Base-by-base conservation (phyloP, 2,113 vertebrate genomes). In the Candoia aspera region DNA sequence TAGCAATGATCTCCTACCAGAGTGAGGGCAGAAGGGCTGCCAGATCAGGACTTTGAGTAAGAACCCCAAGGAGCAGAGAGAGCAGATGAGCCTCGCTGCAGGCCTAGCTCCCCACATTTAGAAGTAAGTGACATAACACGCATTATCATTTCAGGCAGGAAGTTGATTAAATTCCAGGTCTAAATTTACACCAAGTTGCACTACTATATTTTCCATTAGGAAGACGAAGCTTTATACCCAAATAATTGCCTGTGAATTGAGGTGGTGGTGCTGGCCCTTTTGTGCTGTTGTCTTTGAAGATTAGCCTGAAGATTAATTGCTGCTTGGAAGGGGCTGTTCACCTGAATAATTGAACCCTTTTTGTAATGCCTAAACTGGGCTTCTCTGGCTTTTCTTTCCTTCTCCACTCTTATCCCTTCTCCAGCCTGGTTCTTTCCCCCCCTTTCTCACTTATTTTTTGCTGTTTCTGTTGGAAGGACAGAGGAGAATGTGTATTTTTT, bases 141-240 rank as follows among this genome's bases (percentile, higher is more conserved):
- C 8, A 79, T 79, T 79, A 42, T 42, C 73, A 23, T 79, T 42
- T 79, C 73, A 79, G 73, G 73, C 37, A 42, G n/a, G 73, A 79
- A 79, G 73, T 42, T 42, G 73, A 42, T 79, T 79, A 79, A 79
- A 79, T 42, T 42, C 33, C 33, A 79, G 42, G 17, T 79, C 33
- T 79, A 79, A 79, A 79, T 79, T 79, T 79, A 79, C 73, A 79
- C 73, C 73, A 79, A 79, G 73, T 79, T 42, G 73, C 37, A 79
- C 73, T 42, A 4, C 19, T 79, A 21, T 19, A 79, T 79, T 23
- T 42, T 37, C 73, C 8, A 42, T 79, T 42, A 79, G 33, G 73
- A 79, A 79, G 73, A 42, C 19, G 73, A 79, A 79, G 33, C 33
- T 21, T 79, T 79, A 79, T 79, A 79, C 73, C 17, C 73, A 79